Evolutionary conservation across 2,888 invertebrate genomes (phyloP), one percentile per base, ranked within the genome.

Genomic region (Apeira syringaria): DNA sequence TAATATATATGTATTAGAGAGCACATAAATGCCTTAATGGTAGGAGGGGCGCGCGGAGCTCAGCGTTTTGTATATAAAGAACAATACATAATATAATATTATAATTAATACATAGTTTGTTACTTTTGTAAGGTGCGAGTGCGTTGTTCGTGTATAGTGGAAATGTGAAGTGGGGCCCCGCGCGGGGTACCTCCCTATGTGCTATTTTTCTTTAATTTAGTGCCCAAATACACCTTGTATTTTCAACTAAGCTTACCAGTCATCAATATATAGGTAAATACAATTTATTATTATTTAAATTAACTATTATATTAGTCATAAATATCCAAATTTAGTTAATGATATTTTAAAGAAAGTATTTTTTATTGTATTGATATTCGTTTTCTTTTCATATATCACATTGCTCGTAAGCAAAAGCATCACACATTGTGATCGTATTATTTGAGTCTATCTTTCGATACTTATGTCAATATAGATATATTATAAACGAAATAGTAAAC

Each of bases 281-380:
- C 74, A 84, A 80, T 82, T 74, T 73, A 77, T 77, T 78, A 80
- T 80, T 80, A 80, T 80, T 85, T 87, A 84, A 86, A 83, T 86
- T 86, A 85, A 85, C 75, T 77, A 82, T 79, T 80, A 81, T 83
- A 82, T 82, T 88, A 89, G 88, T 89, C 88, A 89, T 88, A 82
- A 88, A 83, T 82, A 89, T 86, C 88, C 88, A 88, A 89, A 89
- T 88, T 88, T 89, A 88, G 88, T 85, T 85, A 81, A 84, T 83
- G 74, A 72, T 85, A 78, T 81, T 79, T 46, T 77, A 77, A 72
- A 74, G 7, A 53, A 68, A 69, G 64, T 72, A 68, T 71, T 73
- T 70, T 76, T 76, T 73, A 73, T 74, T 65, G 67, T 75, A 70
- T 74, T 68, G 67, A 74, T 76, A 63, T 72, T 69, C 65, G 72